Base-by-base conservation (phyloP, 1,140 invertebrate species). In the Drosophila nigrodunni region DNA sequence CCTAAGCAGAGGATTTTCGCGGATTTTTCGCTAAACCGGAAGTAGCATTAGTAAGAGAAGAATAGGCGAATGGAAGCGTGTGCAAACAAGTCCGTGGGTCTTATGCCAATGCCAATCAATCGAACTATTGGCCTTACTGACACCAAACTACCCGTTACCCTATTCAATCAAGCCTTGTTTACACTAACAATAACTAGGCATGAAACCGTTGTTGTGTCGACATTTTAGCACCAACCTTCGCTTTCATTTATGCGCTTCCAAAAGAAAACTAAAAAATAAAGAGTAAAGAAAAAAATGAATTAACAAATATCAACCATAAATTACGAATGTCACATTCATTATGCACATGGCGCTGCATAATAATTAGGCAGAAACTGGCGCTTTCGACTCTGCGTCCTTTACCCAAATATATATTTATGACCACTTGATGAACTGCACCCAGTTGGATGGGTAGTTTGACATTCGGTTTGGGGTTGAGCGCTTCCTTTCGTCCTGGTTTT, bases 271-370 rank as follows among this genome's bases (percentile, higher is more conserved):
- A 30, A 30, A 30, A 30, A 30, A 30, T 30, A 30, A 30, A 30
- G 25, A 30, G 25, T 30, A 4, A 30, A 49, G 49, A 65, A 39
- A 64, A 39, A 66, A 60, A 67, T 66, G 39, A 74, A 73, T 89
- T 75, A 75, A 89, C 83, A 88, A 86, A 86, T 78, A 89, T 89
- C 71, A 81, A 76, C 71, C 77, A 89, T 89, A 89, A 89, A 89
- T 90, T 89, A 90, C 81, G 50, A 89, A 89, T 85, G 86, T 90
- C 85, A 89, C 52, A 74, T 90, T 89, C 86, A 89, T 89, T 89
- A 89, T 85, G 85, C 85, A 89, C 86, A 90, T 89, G 85, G 78
- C 85, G 75, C 86, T 89, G 85, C 86, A 89, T 89, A 89, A 67
- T 90, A 89, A 89, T 89, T 90, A 89, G 85, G 65, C 72, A 74